Conservation (phyloP, 2,797 vertebrate genomes). For the Enteromius argenteus region DNA sequence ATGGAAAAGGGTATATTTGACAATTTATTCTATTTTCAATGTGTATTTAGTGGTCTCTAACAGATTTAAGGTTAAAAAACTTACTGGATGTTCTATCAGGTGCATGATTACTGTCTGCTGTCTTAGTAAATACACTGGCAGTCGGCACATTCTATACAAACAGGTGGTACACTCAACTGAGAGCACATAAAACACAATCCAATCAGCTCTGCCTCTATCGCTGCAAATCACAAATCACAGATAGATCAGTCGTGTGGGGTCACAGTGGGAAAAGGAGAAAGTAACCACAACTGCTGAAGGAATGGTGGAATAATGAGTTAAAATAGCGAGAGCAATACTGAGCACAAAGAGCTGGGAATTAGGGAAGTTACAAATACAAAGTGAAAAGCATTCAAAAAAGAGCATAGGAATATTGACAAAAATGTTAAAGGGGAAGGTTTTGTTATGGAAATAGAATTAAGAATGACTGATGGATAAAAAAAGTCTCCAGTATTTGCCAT, state of each 20-base stretch:
- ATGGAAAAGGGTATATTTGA: background rate
- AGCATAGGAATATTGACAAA: background rate
- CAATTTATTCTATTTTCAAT: background rate
- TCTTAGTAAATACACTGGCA: slow-evolving; percentile 10
- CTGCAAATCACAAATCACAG: slow-evolving; percentile 38
- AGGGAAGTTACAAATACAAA: background rate
- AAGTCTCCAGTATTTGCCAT: background rate
- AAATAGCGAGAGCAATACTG: background rate
- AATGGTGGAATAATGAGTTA: background rate
- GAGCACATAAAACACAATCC: slow-evolving; percentile 60
- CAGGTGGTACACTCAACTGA: slow-evolving; percentile 23
- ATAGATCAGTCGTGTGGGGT: background rate
- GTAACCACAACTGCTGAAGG: background rate
- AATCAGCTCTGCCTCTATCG: slow-evolving; percentile 49
- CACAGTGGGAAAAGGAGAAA: background rate
- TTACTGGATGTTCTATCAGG: background rate
- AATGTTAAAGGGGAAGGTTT: background rate
- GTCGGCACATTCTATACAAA: slow-evolving; percentile 5
- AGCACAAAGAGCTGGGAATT: background rate
- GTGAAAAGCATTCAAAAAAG: background rate
- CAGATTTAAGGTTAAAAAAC: background rate
- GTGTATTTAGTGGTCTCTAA: background rate
- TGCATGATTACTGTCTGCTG: background rate
- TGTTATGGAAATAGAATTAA: background rate
- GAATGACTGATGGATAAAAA: background rate